A percentile compares a stretch with the other conserved stretches of the same genome.
phyloP scores from a whole-genome alignment of 2,888 invertebrate species.

The Zygaena filipendulae region DNA sequence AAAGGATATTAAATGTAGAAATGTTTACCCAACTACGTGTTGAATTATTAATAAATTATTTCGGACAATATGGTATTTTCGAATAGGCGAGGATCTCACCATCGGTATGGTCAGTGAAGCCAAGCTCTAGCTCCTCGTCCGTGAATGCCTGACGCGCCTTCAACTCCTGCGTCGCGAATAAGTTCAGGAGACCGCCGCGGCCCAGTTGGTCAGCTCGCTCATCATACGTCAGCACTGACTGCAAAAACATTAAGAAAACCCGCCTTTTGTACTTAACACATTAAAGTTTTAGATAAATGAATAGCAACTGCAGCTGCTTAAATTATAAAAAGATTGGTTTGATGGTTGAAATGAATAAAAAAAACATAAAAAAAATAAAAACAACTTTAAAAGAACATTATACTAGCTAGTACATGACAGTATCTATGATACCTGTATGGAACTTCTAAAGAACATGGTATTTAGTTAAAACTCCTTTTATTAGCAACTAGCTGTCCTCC shows the following conservation, averaged over 20 bases:
- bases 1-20: no score
- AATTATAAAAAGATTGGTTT: background rate
- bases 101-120: constrained; percentile 37
- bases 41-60: no score
- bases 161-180: constrained; percentile 46
- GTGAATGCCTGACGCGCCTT: constrained; percentile 38
- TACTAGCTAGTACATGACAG: no score
- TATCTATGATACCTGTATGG: no score
- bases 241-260: constrained; percentile 6
- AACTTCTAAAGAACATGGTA: no score
- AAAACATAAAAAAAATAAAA: background rate
- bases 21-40: no score
- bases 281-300: background rate
- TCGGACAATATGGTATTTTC: no score
- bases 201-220: constrained; percentile 27
- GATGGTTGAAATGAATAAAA: no score
- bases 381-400: background rate
- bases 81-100: constrained; percentile 24
- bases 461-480: no score
- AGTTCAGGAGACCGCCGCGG: constrained; percentile 38
- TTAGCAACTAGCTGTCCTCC: no score
- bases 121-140: constrained; percentile 36
- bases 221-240: constrained; percentile 37
- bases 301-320: background rate
- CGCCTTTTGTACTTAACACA: background rate